These are phyloP conservation scores for Nipponacmea schrenckii DNA, from an alignment of 2,888 invertebrate species.

Conservation along the genomic window DNA sequence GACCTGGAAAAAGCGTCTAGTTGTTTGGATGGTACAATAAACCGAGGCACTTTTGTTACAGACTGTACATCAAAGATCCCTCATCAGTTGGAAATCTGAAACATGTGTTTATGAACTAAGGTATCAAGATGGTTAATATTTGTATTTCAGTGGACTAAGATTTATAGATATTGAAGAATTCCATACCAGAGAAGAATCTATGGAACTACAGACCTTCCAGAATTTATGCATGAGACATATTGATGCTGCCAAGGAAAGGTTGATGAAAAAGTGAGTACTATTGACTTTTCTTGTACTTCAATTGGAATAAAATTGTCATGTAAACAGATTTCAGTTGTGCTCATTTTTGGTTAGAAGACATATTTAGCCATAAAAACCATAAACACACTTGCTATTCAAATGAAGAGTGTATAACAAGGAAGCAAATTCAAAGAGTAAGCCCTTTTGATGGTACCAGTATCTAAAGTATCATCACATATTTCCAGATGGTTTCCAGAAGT, in stretches of 20 bases:
- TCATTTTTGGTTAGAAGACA: not conserved
- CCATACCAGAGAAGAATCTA: conserved; percentile 72
- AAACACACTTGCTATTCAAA: too few species aligned
- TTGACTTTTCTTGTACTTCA: not conserved
- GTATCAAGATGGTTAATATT: not conserved
- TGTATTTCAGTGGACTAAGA: conserved; percentile 56
- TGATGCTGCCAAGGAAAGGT: conserved; percentile 76
- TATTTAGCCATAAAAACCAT: too few species aligned
- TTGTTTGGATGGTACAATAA: too few species aligned
- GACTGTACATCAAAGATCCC: too few species aligned
- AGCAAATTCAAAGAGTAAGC: too few species aligned
- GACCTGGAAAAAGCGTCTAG: too few species aligned
- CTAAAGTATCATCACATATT: not conserved
- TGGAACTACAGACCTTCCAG: conserved; percentile 77
- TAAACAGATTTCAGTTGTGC: conserved; percentile 1
- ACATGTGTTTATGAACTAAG: not conserved
- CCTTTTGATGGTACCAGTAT: too few species aligned
- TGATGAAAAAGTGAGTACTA: conserved; percentile 74
- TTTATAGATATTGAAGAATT: conserved; percentile 67
- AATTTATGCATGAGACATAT: conserved; percentile 73
- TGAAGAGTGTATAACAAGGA: too few species aligned
- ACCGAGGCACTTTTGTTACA: too few species aligned
- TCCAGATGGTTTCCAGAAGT: conserved; percentile 67
- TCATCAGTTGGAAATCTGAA: too few species aligned
- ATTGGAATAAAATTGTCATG: not conserved